These are phyloP conservation scores for Phenganax stokvisi DNA, from an alignment of 92 coral and sea anemone genomes.

Conservation along the genomic window DNA sequence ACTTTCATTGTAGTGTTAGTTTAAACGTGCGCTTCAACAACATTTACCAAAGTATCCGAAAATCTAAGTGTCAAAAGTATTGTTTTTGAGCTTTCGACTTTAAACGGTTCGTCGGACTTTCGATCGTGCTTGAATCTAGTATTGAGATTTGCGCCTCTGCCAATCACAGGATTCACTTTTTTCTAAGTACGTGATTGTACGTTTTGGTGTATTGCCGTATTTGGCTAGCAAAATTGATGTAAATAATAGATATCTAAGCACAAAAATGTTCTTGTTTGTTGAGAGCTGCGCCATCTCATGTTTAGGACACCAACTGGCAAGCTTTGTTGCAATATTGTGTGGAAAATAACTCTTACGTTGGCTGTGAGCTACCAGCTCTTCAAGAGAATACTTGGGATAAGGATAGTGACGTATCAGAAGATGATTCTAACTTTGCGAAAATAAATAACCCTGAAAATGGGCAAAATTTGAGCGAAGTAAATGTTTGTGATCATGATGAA, in stretches of 20 bases:
- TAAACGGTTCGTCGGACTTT: too few relatives aligned
- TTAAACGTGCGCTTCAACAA: too few relatives aligned
- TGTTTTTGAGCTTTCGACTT: too few relatives aligned
- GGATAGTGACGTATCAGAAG: background rate
- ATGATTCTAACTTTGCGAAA: too few relatives aligned
- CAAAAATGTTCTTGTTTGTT: background rate
- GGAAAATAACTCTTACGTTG: slow-evolving; percentile 72
- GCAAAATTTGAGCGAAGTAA: background rate
- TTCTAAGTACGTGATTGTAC: too few relatives aligned
- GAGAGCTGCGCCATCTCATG: background rate
- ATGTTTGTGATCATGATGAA: background rate
- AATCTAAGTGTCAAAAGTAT: too few relatives aligned
- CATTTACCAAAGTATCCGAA: too few relatives aligned
- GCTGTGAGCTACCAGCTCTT: slow-evolving; percentile 80
- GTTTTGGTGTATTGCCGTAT: too few relatives aligned
- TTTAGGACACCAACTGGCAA: slow-evolving; percentile 87
- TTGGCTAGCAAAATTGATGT: background rate
- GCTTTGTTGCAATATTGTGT: slow-evolving; percentile 79
- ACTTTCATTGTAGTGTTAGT: too few relatives aligned
- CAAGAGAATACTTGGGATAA: slow-evolving; percentile 26
- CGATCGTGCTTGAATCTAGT: too few relatives aligned
- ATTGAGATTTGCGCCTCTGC: too few relatives aligned
- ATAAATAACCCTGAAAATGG: background rate
- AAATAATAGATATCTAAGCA: background rate
- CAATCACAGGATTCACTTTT: too few relatives aligned